Base-by-base conservation (phyloP, 1,140 invertebrate genomes). In the Amphibalanus amphitrite region DNA sequence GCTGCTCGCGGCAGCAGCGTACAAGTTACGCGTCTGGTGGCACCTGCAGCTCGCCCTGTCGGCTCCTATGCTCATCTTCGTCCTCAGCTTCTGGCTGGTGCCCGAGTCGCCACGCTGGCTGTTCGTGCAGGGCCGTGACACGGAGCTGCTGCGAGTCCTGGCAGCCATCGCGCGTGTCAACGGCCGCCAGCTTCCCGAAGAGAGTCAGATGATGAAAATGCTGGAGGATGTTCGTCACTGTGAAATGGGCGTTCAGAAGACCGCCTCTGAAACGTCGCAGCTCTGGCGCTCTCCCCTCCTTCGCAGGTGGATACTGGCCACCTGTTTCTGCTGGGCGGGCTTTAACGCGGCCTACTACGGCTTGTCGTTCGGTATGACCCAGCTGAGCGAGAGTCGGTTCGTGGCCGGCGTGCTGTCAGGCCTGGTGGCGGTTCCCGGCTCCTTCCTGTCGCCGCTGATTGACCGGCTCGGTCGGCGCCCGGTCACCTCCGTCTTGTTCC, bases 281-380 rank as follows among this genome's bases (percentile, higher is more conserved):
- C 4, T 38, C 33, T 38, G 33, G 33, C 4, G 33, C 33, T 38
- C 33, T 6, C 33, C 33, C 33, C 33, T 4, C 33, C 33, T 38
- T 38, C 33, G 33, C 33, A 4, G 33, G 4, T 38, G 33, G 33
- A 38, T 38, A 15, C 15, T 38, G 33, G 33, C 33, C 33, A 38
- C 33, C 15, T 38, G 33, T 38, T 4, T 15, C 4, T 38, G 4
- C 15, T 38, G 33, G 33, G 15, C 33, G 4, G 33, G 4, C 15
- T 4, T 38, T 15, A 15, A 15, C 33, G 33, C 88, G 59, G 77
- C 90, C 3, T 92, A 92, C 79, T 92, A 91, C 75, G 91, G 89
- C 0, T 78, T 92, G 3, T 90, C 89, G 0, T 89, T 90, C 84
- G 90, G 89, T 76, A 86, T 88, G 3, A 87, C 85, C 40, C 86